Base-by-base conservation (phyloP, 2,888 invertebrate genomes). In the Mythimna loreyi region DNA sequence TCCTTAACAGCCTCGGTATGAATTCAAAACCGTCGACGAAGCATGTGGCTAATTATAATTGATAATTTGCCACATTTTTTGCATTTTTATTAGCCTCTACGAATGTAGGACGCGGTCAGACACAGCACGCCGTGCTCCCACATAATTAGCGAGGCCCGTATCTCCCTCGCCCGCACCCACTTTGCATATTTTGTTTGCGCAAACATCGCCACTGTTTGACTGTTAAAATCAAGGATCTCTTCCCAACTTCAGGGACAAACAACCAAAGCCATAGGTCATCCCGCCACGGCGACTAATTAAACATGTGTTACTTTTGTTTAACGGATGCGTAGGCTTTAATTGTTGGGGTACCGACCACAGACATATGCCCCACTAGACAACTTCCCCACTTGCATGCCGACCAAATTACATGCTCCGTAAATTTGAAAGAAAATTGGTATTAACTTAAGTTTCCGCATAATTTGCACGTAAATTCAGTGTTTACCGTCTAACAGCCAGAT, bases 151-250 rank as follows among this genome's bases (percentile, higher is more conserved):
- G 88, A 73, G 81, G 80, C 91, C 93, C 93, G 92, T 94, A 94
- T 94, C 94, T 91, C 90, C 85, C 86, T 83, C 82, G 86, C 93
- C 93, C 94, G 92, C 91, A 93, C 92, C 94, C 91, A 92, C 93
- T 95, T 95, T 94, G 92, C 94, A 95, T 95, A 95, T 93, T 95
- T 94, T 94, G 94, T 94, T 94, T 93, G 91, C 91, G 88, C 93
- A 94, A 94, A 94, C 94, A 93, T 88, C 83, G 89, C 89, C 89
- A 89, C 91, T 94, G 93, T 94, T 94, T 94, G 92, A 93, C 93
- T 93, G 93, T 93, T 92, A 92, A 92, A 94, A 94, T 94, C 94
- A 93, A 94, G 93, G 91, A 93, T 90, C 90, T 88, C 87, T 84
- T 80, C 81, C 83, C 81, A 92, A 93, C 90, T 92, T 91, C 84